phyloP scores from a whole-genome alignment of 2,888 invertebrate species.

The Drosophila pseudotakahashii region DNA sequence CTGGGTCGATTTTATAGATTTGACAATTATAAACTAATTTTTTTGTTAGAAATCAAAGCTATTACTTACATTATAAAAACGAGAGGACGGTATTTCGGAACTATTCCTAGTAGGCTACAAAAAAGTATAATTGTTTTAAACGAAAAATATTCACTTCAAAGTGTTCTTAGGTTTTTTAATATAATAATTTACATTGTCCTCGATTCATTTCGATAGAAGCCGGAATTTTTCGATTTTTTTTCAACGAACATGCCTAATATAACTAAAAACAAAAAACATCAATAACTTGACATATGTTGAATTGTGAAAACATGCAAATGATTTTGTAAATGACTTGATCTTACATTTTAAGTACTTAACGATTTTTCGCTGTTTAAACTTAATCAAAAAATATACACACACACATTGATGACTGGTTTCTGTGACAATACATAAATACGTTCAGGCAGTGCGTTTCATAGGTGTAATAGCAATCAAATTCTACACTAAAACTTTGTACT shows the following conservation, averaged over 20 bases:
- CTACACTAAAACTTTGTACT: not conserved
- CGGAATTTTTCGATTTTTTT: not conserved
- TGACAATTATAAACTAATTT: constrained; percentile 6
- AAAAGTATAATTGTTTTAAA: constrained; percentile 5
- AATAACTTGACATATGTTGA: constrained; percentile 6
- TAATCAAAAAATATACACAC: constrained; percentile 35
- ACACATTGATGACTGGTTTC: constrained; percentile 64
- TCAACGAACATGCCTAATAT: not conserved
- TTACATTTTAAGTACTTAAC: constrained; percentile 57
- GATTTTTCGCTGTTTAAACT: constrained; percentile 27
- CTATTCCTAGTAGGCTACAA: constrained; percentile 10
- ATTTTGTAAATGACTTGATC: constrained; percentile 62
- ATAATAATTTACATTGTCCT: not conserved
- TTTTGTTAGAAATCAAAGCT: constrained; percentile 1
- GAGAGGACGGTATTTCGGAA: constrained; percentile 8
- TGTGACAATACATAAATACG: constrained; percentile 36
- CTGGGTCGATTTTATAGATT: constrained; percentile 14
- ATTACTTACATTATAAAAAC: not conserved
- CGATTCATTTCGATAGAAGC: not conserved
- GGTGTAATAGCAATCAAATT: constrained; percentile 2
- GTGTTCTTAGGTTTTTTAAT: constrained; percentile 1
- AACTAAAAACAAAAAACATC: too few species aligned
- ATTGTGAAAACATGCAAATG: constrained; percentile 21
- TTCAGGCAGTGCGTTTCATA: constrained; percentile 31
- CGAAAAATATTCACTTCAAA: constrained; percentile 1